Evolutionary conservation across 2,113 vertebrate genomes (phyloP).

Genomic region (Alectura lathami): DNA sequence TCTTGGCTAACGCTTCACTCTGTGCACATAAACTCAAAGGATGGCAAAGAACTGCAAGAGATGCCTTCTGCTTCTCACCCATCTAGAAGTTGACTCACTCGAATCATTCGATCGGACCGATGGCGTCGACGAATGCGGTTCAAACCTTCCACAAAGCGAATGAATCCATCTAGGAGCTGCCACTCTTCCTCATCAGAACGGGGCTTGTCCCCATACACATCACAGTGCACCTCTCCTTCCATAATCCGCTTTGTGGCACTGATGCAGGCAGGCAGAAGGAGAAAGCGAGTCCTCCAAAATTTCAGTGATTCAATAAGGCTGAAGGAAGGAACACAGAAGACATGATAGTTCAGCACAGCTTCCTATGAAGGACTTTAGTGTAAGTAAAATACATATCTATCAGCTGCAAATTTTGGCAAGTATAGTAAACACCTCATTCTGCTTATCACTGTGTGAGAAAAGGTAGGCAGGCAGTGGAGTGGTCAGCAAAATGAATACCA

Average conservation of each 20-base stretch:
- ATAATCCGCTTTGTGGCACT: slow-evolving; percentile 90
- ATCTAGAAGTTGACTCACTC: slow-evolving; percentile 68
- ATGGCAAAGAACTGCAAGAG: neutral
- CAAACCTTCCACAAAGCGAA: slow-evolving; percentile 95
- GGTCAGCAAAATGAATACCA: neutral
- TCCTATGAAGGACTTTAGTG: neutral
- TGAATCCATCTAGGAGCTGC: slow-evolving; percentile 91
- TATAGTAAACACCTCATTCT: neutral
- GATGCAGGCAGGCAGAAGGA: slow-evolving; percentile 90
- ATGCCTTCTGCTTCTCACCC: neutral
- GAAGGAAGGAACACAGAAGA: neutral
- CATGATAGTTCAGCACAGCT: neutral
- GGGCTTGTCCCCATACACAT: slow-evolving; percentile 89
- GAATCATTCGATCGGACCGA: slow-evolving; percentile 90
- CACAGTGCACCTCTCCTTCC: slow-evolving; percentile 90
- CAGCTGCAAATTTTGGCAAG: neutral
- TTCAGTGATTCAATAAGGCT: slow-evolving; percentile 97
- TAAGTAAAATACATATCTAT: neutral
- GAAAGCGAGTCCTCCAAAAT: slow-evolving; percentile 96
- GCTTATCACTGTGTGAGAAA: neutral
- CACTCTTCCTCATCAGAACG: slow-evolving; percentile 86
- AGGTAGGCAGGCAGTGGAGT: neutral
- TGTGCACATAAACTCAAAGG: neutral
- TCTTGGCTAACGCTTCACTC: rapidly evolving
- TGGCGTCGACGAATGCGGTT: slow-evolving; percentile 95